Percentiles rank a stretch among this genome's conserved stretches.
These are phyloP conservation scores for Sitophilus oryzae DNA, from an alignment of 1,140 invertebrate species.

Conservation along the genomic window DNA sequence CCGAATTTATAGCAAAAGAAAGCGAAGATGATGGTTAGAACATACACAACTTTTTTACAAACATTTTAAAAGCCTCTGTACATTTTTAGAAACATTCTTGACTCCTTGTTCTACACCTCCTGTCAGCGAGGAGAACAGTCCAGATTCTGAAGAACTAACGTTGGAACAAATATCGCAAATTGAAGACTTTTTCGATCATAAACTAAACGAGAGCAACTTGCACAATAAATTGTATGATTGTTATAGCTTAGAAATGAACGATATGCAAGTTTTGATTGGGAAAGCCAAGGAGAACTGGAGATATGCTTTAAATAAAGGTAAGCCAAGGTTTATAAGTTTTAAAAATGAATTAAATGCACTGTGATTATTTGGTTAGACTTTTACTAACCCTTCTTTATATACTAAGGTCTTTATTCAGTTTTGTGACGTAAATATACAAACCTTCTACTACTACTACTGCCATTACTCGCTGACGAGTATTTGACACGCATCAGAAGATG, in stretches of 20 bases:
- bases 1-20: slow-evolving; percentile 32
- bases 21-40: slow-evolving; percentile 49
- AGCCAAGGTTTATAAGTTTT: too few relatives aligned
- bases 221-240: slow-evolving; percentile 75
- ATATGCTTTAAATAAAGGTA: slow-evolving; percentile 69
- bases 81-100: slow-evolving; percentile 62
- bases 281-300: slow-evolving; percentile 85
- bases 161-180: slow-evolving; percentile 27
- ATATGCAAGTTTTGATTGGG: slow-evolving; percentile 83
- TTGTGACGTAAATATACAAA: too few relatives aligned
- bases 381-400: too few relatives aligned
- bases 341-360: too few relatives aligned
- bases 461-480: too few relatives aligned
- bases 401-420: too few relatives aligned
- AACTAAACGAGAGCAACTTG: slow-evolving; percentile 58
- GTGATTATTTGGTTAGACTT: too few relatives aligned
- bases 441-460: too few relatives aligned
- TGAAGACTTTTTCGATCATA: slow-evolving; percentile 16
- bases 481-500: too few relatives aligned
- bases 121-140: slow-evolving; percentile 63
- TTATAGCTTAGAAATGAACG: slow-evolving; percentile 76
- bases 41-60: background rate
- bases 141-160: slow-evolving; percentile 44
- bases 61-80: background rate
- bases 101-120: slow-evolving; percentile 91